Conservation (phyloP, 2,113 vertebrate species). For the Alectura lathami region DNA sequence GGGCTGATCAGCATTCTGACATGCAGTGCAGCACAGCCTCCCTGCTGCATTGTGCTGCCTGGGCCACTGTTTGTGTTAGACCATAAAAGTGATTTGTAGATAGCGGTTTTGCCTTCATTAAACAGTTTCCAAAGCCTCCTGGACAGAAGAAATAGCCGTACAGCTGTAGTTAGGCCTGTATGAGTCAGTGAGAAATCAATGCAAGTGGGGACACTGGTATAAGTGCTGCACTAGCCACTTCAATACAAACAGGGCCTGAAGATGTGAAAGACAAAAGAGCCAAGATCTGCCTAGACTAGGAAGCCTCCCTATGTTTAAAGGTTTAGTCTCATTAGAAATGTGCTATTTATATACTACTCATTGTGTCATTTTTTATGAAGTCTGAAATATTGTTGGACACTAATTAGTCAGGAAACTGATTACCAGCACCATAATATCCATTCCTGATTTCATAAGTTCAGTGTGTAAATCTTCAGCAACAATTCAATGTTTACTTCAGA, state of each 20-base stretch:
- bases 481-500: background rate
- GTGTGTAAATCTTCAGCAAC: background rate
- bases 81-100: background rate
- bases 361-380: background rate
- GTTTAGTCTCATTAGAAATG: background rate
- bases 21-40: background rate
- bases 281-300: background rate
- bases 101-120: background rate
- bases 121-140: background rate
- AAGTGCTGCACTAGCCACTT: background rate
- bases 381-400: background rate
- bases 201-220: background rate
- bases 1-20: background rate
- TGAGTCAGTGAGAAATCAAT: background rate
- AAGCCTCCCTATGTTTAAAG: background rate
- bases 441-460: background rate
- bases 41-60: background rate
- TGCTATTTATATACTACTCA: background rate
- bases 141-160: background rate
- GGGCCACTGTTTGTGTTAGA: too few relatives aligned
- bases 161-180: background rate
- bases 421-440: background rate
- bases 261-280: background rate
- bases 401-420: background rate
- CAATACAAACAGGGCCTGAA: background rate